Evolutionary conservation across 2,888 invertebrate genomes (phyloP).

Genomic region (Anarsia innoxiella): DNA sequence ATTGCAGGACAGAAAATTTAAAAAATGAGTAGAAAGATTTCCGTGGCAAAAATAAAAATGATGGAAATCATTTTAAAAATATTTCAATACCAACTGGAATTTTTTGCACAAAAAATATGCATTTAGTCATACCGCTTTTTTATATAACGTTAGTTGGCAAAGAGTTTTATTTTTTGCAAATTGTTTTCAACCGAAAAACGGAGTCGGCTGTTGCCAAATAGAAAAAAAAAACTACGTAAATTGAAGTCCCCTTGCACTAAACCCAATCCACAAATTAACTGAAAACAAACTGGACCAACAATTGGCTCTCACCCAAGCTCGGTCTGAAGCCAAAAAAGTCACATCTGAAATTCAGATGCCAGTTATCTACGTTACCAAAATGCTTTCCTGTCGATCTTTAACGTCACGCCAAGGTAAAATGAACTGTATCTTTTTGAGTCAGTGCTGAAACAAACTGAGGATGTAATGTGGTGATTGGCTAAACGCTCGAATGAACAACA

Average conservation of each 20-base stretch:
- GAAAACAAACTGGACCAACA: constrained; percentile 49
- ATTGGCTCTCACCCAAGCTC: constrained; percentile 34
- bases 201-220: constrained; percentile 10
- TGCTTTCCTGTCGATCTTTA: constrained; percentile 23
- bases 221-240: constrained; percentile 9
- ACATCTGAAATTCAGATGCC: constrained; percentile 53
- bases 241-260: constrained; percentile 15
- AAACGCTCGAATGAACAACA: constrained; percentile 37
- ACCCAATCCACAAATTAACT: constrained; percentile 51
- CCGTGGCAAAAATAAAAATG: background rate
- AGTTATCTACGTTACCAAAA: constrained; percentile 37
- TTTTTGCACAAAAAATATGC: background rate
- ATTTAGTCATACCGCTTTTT: background rate
- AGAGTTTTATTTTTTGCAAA: background rate
- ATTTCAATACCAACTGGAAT: background rate
- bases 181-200: background rate
- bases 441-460: too few species aligned
- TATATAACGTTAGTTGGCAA: background rate
- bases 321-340: constrained; percentile 33
- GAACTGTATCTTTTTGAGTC: constrained; percentile 11
- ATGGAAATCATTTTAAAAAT: too few species aligned
- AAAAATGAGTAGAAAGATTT: background rate
- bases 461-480: constrained; percentile 36
- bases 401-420: constrained; percentile 11
- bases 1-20: too few species aligned